Conservation (phyloP, 2,888 invertebrate species). For the Cremastobaeus sp. region DNA sequence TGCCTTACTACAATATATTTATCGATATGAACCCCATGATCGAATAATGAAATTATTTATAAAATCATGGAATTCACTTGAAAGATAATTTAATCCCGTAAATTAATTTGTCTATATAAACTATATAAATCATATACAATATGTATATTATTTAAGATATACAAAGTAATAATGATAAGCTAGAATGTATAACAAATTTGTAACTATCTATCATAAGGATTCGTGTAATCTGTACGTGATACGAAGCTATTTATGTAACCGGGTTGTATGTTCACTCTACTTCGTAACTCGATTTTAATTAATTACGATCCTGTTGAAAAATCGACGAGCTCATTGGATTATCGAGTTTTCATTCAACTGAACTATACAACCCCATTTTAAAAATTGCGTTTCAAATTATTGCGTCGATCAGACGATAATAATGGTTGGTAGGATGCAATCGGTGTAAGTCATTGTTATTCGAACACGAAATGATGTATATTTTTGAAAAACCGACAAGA, state of each 20-base stretch:
- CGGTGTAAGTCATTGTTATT: conserved; percentile 1
- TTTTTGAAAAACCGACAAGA: conserved; percentile 21
- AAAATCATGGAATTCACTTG: conserved; percentile 64
- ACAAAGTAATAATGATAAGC: conserved; percentile 19
- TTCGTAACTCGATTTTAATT: conserved; percentile 13
- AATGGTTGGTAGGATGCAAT: conserved; percentile 3
- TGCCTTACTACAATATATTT: conserved; percentile 76
- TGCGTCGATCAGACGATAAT: conserved; percentile 9
- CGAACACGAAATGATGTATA: conserved; percentile 35
- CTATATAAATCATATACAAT: conserved; percentile 40
- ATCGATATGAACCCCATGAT: conserved; percentile 51
- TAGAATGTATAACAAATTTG: conserved; percentile 47
- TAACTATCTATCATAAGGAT: conserved; percentile 67
- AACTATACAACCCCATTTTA: conserved; percentile 6
- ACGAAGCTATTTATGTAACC: conserved; percentile 21
- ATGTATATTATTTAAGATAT: conserved; percentile 41
- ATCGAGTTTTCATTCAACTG: conserved; percentile 10
- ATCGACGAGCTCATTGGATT: conserved; percentile 11
- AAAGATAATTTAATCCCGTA: conserved; percentile 70
- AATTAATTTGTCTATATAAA: conserved; percentile 63
- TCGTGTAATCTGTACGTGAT: conserved; percentile 55
- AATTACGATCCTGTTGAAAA: conserved; percentile 3
- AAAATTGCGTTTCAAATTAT: conserved; percentile 16
- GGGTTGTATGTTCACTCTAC: conserved; percentile 21
- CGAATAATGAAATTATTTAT: conserved; percentile 67